Conservation (phyloP, 2,888 invertebrate species). For the Bhutanitis thaidina region DNA sequence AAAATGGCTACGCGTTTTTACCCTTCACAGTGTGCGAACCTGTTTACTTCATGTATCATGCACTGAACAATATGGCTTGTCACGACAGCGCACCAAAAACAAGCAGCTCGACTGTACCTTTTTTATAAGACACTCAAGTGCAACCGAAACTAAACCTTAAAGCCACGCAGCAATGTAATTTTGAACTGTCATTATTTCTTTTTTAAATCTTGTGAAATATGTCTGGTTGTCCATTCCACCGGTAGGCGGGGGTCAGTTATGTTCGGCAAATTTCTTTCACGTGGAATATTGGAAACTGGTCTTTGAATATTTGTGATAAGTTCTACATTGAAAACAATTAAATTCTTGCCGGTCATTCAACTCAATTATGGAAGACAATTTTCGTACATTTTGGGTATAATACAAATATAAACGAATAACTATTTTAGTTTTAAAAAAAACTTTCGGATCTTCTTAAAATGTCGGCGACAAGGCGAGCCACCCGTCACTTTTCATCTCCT, state of each 20-base stretch:
- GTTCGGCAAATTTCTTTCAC: slow-evolving; percentile 48
- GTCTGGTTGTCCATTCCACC: slow-evolving; percentile 61
- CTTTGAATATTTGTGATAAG: slow-evolving; percentile 44
- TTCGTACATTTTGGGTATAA: too few relatives aligned
- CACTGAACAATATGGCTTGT: slow-evolving; percentile 74
- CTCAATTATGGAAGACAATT: slow-evolving; percentile 40
- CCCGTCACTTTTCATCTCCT: too few relatives aligned
- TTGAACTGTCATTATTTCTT: slow-evolving; percentile 29
- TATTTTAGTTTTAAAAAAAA: too few relatives aligned
- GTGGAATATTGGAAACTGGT: slow-evolving; percentile 44
- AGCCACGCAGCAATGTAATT: slow-evolving; percentile 42
- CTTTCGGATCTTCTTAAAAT: too few relatives aligned
- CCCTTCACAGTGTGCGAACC: slow-evolving; percentile 60
- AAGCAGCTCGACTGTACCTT: slow-evolving; percentile 51
- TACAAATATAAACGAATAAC: too few relatives aligned
- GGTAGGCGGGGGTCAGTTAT: slow-evolving; percentile 74
- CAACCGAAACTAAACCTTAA: slow-evolving; percentile 43
- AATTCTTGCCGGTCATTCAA: slow-evolving; percentile 47
- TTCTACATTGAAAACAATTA: slow-evolving; percentile 30
- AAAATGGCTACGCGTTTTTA: slow-evolving; percentile 54
- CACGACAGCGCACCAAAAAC: slow-evolving; percentile 68
- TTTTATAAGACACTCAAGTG: slow-evolving; percentile 32
- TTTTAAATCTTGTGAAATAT: slow-evolving; percentile 61
- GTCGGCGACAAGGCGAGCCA: too few relatives aligned
- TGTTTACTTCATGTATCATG: slow-evolving; percentile 71